Conservation (phyloP, 2,888 invertebrate species). For the Cephus sareptanus region DNA sequence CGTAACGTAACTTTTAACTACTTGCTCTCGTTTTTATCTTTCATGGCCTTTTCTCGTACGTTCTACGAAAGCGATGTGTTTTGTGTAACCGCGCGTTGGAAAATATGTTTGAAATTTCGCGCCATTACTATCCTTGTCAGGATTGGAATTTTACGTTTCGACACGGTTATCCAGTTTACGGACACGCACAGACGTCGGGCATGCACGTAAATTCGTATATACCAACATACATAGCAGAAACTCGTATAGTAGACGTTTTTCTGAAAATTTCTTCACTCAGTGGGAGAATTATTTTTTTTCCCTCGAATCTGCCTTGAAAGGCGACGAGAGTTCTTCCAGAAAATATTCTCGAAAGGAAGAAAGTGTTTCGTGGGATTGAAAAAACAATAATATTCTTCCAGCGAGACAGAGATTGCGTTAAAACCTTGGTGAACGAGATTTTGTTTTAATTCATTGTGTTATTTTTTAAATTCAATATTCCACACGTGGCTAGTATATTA, state of each 20-base stretch:
- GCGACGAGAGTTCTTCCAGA: background rate
- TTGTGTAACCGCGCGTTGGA: background rate
- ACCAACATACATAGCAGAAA: background rate
- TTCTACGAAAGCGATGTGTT: background rate
- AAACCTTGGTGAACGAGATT: background rate
- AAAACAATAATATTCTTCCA: background rate
- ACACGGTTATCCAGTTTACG: background rate
- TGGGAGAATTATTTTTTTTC: background rate
- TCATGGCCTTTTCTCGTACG: background rate
- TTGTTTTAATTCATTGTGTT: background rate
- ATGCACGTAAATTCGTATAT: background rate
- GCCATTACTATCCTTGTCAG: background rate
- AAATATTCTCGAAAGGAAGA: background rate
- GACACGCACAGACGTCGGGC: background rate
- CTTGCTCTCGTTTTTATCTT: background rate
- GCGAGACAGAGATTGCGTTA: background rate
- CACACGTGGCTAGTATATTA: background rate
- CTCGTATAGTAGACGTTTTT: background rate
- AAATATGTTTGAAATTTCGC: background rate
- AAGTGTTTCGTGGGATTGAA: background rate
- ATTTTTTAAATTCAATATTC: background rate
- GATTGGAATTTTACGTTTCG: background rate
- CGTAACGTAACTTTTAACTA: background rate
- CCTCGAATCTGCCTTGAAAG: background rate
- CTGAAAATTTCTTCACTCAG: background rate